A percentile compares a stretch with the other conserved stretches of the same genome.
These are phyloP conservation scores for Drosophila pruinosa DNA, from an alignment of 1,140 invertebrate species.

Conservation along the genomic window DNA sequence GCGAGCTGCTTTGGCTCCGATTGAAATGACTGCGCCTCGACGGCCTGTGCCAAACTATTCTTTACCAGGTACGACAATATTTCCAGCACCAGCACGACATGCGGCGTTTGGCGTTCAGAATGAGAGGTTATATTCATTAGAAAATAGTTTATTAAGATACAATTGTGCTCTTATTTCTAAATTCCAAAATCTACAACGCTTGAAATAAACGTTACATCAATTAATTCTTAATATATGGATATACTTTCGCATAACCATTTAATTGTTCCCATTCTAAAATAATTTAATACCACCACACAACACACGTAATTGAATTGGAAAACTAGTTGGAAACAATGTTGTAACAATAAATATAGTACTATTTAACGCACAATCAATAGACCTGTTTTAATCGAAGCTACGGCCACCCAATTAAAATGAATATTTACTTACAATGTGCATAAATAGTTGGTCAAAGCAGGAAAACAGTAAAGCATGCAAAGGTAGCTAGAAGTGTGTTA, in stretches of 20 bases:
- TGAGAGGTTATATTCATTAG: no score
- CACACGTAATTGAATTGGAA: not conserved
- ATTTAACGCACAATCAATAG: not conserved
- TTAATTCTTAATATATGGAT: no score
- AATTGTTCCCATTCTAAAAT: not conserved
- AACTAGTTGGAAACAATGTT: not conserved
- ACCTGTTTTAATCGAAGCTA: not conserved
- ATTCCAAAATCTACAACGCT: no score
- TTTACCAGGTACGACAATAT: no score
- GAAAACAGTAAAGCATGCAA: slow-evolving; percentile 6
- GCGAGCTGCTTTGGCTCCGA: no score
- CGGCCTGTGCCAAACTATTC: no score
- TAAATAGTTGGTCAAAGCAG: slow-evolving; percentile 21
- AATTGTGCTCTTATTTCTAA: no score
- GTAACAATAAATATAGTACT: not conserved
- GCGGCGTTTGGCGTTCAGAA: no score
- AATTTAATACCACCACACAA: not conserved
- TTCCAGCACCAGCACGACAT: no score
- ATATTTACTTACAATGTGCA: slow-evolving; percentile 2
- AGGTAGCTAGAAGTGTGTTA: not conserved
- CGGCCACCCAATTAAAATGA: slow-evolving; percentile 3
- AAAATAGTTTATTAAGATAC: no score
- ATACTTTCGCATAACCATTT: not conserved
- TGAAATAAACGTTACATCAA: no score
- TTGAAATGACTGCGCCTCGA: no score